Evolutionary conservation across 2,113 vertebrate genomes (phyloP).

Genomic region (Terrapene triunguis): DNA sequence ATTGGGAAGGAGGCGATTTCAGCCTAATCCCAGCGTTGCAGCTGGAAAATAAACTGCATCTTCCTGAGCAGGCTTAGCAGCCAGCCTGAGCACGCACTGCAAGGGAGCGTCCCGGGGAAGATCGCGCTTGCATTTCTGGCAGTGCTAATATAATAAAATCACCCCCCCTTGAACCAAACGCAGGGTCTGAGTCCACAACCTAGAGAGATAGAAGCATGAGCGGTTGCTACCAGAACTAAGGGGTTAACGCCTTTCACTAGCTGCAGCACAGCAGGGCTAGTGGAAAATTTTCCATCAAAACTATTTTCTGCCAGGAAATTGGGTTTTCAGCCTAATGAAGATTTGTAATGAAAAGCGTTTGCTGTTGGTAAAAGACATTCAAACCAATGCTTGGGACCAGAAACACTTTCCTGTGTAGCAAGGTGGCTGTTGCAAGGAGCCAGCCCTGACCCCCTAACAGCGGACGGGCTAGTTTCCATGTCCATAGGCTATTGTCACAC

Average conservation of each 20-base stretch:
- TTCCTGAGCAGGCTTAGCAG: not conserved
- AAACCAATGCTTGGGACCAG: not conserved
- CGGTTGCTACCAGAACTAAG: not conserved
- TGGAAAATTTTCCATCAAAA: not conserved
- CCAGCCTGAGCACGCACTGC: not conserved
- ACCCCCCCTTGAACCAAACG: not conserved
- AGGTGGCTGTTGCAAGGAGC: not conserved
- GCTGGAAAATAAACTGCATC: not conserved
- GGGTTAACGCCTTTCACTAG: not conserved
- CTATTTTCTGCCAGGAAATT: not conserved
- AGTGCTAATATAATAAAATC: not conserved
- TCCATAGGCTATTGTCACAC: too few species aligned
- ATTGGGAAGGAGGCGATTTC: not conserved
- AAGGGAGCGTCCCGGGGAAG: not conserved
- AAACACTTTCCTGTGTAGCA: not conserved
- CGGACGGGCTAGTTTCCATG: not conserved
- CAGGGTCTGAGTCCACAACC: not conserved
- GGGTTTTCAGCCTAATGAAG: not conserved
- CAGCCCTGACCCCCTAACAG: not conserved
- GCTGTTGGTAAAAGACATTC: not conserved
- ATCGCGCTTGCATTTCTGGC: not conserved
- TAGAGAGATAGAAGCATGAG: not conserved
- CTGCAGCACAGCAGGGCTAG: not conserved
- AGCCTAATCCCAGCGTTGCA: not conserved
- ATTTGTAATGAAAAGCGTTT: not conserved